Base-by-base conservation (phyloP, 2,797 vertebrate species). In the Acanthurus leucopareius region DNA sequence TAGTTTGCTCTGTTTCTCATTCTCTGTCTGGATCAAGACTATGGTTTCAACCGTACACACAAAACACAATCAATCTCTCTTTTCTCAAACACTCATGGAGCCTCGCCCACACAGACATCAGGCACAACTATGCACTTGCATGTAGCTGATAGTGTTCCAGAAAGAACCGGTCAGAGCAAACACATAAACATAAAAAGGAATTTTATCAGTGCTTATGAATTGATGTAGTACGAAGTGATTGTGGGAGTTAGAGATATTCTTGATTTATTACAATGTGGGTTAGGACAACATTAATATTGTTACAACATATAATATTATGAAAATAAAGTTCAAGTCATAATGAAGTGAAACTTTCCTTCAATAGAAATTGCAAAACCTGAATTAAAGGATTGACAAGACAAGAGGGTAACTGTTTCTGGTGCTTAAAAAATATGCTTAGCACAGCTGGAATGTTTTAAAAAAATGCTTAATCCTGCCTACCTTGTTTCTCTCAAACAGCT, bases 401-500 rank as follows among this genome's bases (percentile, higher is more conserved):
- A 20, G 0, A 32, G 4, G 4, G 4, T 1, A 2, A 15, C 35
- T 47, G 53, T 28, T 58, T 16, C 13, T 22, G 6, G 22, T 38
- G 3, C n/a, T n/a, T n/a, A 22, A 51, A 51, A 3, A 19, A 49
- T 13, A 5, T 47, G 14, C 47, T 38, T 8, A 38, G 38, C 38
- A 8, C 8, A 8, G 10, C 1, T 51, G 25, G 5, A 28, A 22
- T 2, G 15, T 40, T 10, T 35, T 8, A 53, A 10, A 32, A 53
- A 1, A 66, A 7, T 10, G 13, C 1, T 3, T n/a, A n/a, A 17
- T n/a, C 14, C 8, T 11, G 6, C 88, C 85, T 88, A 98, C 98
- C 97, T 99, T 99, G 92, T 97, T 99, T 85, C 97, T 98, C 90
- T 99, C 97, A 0, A 99, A 98, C 70, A 99, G 96, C 60, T 98